A percentile compares a stretch with the other conserved stretches of the same genome.
Conservation (phyloP, 2,797 vertebrate genomes). For the Rachycentron canadum region DNA sequence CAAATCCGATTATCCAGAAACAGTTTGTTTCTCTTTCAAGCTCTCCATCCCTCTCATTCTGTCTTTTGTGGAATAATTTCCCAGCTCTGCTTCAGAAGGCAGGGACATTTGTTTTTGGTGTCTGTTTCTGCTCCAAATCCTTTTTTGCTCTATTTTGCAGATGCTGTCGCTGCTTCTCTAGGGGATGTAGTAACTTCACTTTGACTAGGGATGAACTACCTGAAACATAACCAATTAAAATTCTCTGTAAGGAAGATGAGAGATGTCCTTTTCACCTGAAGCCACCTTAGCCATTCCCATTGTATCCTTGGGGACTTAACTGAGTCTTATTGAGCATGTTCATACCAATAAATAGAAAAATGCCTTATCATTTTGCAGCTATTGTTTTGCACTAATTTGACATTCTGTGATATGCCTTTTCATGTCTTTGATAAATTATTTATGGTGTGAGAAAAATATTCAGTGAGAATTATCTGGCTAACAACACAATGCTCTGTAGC, state of each 20-base stretch:
- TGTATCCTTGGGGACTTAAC: background rate
- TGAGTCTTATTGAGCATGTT: conserved; percentile 30
- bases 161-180: conserved; percentile 33
- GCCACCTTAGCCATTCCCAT: background rate
- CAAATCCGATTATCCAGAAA: conserved; percentile 79
- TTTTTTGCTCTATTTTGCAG: conserved; percentile 57
- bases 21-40: conserved; percentile 56
- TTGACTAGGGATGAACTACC: conserved; percentile 51
- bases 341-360: conserved; percentile 26
- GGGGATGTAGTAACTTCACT: conserved; percentile 49
- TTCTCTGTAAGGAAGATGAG: conserved; percentile 43
- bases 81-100: conserved; percentile 43
- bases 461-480: conserved; percentile 44
- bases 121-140: conserved; percentile 56
- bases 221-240: conserved; percentile 74
- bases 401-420: conserved; percentile 48
- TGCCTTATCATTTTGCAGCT: conserved; percentile 42
- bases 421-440: conserved; percentile 60
- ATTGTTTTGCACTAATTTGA: conserved; percentile 59
- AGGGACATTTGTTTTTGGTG: conserved; percentile 57
- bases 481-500: conserved; percentile 40
- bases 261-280: conserved; percentile 59
- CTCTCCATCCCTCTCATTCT: conserved; percentile 41
- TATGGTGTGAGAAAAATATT: conserved; percentile 37
- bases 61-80: conserved; percentile 68